Evolutionary conservation across 2,797 vertebrate genomes (phyloP).

Genomic region (Hemitrygon akajei): DNA sequence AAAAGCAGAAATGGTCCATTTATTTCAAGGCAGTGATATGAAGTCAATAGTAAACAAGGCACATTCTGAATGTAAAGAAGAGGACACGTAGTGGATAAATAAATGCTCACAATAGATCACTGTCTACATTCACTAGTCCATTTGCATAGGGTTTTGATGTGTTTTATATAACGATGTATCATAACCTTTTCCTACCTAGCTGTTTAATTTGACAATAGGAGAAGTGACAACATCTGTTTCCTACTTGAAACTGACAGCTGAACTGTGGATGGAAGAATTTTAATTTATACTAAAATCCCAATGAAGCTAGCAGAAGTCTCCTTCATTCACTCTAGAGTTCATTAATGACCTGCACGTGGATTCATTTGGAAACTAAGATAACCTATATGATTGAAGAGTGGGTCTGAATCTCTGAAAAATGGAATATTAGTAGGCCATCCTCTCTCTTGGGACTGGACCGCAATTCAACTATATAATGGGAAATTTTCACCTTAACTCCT

Average conservation of each 20-base stretch:
- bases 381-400: neutral
- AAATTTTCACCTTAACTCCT: neutral
- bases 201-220: slow-evolving; percentile 5
- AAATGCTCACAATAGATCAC: neutral
- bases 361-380: neutral
- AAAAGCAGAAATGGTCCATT: neutral
- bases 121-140: neutral
- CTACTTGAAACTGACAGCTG: neutral
- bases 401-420: neutral
- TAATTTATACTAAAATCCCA: neutral
- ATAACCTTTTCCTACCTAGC: neutral
- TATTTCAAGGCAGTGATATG: neutral
- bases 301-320: neutral
- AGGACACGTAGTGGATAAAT: neutral
- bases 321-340: neutral
- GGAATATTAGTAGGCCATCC: neutral
- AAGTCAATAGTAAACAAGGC: neutral
- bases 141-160: neutral
- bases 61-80: neutral
- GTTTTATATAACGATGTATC: neutral
- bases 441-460: neutral
- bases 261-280: neutral
- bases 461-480: neutral
- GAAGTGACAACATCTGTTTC: neutral
- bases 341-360: neutral